Evolutionary conservation across 2,113 vertebrate species (phyloP).

Genomic region (Montifringilla adamsi): DNA sequence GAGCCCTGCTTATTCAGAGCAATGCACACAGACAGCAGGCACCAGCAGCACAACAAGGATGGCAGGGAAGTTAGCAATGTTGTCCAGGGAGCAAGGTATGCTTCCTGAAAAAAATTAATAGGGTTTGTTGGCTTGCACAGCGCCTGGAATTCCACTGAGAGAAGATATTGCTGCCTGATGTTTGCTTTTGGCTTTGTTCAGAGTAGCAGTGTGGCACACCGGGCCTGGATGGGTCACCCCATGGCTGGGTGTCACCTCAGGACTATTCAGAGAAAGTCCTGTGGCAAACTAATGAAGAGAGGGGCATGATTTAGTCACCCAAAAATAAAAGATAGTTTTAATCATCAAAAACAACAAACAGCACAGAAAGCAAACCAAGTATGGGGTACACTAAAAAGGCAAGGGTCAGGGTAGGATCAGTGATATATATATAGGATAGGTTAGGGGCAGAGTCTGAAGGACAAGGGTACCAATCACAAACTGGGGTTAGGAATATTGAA

Average conservation of each 20-base stretch:
- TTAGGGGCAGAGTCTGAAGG: background rate
- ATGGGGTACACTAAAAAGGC: background rate
- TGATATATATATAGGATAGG: background rate
- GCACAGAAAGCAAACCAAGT: background rate
- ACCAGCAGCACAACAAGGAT: background rate
- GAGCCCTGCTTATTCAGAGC: background rate
- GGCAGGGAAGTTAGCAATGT: background rate
- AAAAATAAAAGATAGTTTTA: background rate
- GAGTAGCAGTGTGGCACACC: background rate
- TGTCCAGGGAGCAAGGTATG: rapidly evolving
- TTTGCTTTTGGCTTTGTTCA: background rate
- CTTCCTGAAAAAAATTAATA: background rate
- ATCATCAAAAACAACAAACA: background rate
- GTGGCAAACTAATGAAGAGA: background rate
- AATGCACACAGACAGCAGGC: background rate
- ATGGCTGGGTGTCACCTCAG: background rate
- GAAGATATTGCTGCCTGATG: background rate
- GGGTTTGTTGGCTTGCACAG: background rate
- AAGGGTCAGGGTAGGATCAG: background rate
- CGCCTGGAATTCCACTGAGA: background rate
- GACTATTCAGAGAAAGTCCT: background rate
- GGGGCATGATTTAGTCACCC: rapidly evolving
- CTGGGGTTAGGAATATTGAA: background rate
- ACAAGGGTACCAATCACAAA: background rate
- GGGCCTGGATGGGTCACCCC: background rate